These are phyloP conservation scores for Parnassius orleans DNA, from an alignment of 2,888 invertebrate genomes.

Conservation along the genomic window DNA sequence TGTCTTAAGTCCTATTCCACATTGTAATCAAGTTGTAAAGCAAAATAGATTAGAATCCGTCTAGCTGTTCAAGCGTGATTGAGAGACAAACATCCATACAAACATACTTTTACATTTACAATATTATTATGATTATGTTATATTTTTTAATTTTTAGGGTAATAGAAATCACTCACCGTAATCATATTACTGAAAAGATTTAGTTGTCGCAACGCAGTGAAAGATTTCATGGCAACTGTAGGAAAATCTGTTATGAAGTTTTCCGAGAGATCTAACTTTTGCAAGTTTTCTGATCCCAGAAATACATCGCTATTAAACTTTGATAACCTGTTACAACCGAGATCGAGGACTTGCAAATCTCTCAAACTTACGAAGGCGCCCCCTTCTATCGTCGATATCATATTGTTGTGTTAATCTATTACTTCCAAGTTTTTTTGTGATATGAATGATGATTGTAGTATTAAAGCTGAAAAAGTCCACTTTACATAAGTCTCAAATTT, in stretches of 20 bases:
- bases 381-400: constrained; percentile 87
- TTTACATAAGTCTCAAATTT: background rate
- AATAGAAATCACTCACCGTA: constrained; percentile 78
- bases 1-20: too few species aligned
- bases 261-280: constrained; percentile 90
- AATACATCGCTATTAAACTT: constrained; percentile 93
- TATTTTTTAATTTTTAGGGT: too few species aligned
- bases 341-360: constrained; percentile 84
- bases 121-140: too few species aligned
- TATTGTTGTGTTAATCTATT: constrained; percentile 90
- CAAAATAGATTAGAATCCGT: too few species aligned
- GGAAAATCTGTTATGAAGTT: constrained; percentile 93
- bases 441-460: constrained; percentile 85
- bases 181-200: constrained; percentile 93
- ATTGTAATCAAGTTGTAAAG: too few species aligned
- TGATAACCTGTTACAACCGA: constrained; percentile 89
- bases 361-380: constrained; percentile 86
- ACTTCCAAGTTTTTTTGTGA: constrained; percentile 86
- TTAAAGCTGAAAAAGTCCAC: constrained; percentile 77
- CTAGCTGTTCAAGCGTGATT: too few species aligned
- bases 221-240: constrained; percentile 86
- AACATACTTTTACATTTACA: too few species aligned
- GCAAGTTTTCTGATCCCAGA: constrained; percentile 87
- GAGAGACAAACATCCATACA: too few species aligned
- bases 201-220: constrained; percentile 85